Evolutionary conservation across 1,140 invertebrate species (phyloP), one percentile per base, ranked within the genome.

Genomic region (Brachionus angularis): DNA sequence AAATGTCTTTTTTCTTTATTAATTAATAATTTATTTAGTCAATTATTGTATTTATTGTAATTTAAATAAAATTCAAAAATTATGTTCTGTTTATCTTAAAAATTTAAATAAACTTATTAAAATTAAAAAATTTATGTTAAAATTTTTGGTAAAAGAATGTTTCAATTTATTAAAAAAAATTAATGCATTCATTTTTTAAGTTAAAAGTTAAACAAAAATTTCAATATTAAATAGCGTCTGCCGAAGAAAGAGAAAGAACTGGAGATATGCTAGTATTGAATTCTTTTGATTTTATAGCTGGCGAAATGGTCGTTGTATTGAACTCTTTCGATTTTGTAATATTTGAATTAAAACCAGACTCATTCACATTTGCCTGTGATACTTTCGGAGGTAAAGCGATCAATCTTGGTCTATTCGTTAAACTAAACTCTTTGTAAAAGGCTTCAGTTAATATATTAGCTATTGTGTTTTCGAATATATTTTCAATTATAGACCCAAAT

Each of bases 381-480:
- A 58, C 53, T 36, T 75, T 67, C 62, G 77, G 77, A 10, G 77
- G 78, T 14, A 82, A 72, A 34, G 81, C 80, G 25, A 81, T 77
- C 55, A 79, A 76, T 53, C 81, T 72, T 23, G 80, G 79, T 16
- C 79, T 73, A 8, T 79, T 75, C 29, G 80, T 80, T 29, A 82
- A 78, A 69, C 76, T 79, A 72, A 80, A 81, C 55, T 81, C 79
- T n/a, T 75, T 72, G 21, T 76, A 71, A 70, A 78, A 72, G 5
- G 79, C 79, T 61, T 82, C 81, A 14, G 76, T 72, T 62, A 81
- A 73, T 12, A 82, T 77, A 71, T 81, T 81, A 10, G 77, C 58
- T 5, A 82, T 10, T 1, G 79, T 78, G 71, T 81, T 81, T 58
- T 81, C 80, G 31, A 82, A 70, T 3, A 81, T 64, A 14, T 73